Evolutionary conservation across 2,888 invertebrate species (phyloP), one percentile per base, ranked within the genome.

Genomic region (Thecophora atra): DNA sequence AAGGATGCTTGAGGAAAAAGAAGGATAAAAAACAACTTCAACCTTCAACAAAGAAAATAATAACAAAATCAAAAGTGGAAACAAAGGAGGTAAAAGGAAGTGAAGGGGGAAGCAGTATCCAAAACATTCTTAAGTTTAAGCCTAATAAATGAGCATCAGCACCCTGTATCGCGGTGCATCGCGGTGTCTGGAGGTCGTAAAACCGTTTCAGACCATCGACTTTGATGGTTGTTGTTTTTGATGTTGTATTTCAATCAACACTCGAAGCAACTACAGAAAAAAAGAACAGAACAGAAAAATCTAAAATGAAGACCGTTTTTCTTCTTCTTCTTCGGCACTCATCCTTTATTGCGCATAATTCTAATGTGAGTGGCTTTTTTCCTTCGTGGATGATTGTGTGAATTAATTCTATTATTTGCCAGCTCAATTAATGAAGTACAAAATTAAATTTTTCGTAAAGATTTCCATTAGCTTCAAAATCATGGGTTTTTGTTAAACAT

Each of bases 191-290:
- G 62, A 6, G 63, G 28, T 42, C 63, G 52, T 70, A 70, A 70
- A 70, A 51, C 37, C 37, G 63, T 52, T 68, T 63, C 63, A 54
- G 67, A 21, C 47, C 67, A 72, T 67, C 52, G 67, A 30, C 60
- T 28, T 60, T 51, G n/a, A n/a, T n/a, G n/a, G n/a, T n/a, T n/a
- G n/a, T n/a, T n/a, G n/a, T n/a, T n/a, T 15, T 15, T 54, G 69
- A 58, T 72, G 72, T 69, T 72, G 65, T 72, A 72, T 72, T 72
- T 70, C 70, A 69, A 72, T 69, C 72, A 72, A 70, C 72, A 54
- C 64, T 54, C 64, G 42, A 52, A 65, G 1, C 15, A 21, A 11
- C 56, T 54, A 6, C 56, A 21, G 11, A 37, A 37, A 37, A 5
- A 28, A 15, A 58, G 58, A n/a, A n/a, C n/a, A n/a, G n/a, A n/a